A percentile compares a stretch with the other conserved stretches of the same genome.
These are phyloP conservation scores for Drosophila triauraria DNA, from an alignment of 1,140 invertebrate genomes.

Conservation along the genomic window DNA sequence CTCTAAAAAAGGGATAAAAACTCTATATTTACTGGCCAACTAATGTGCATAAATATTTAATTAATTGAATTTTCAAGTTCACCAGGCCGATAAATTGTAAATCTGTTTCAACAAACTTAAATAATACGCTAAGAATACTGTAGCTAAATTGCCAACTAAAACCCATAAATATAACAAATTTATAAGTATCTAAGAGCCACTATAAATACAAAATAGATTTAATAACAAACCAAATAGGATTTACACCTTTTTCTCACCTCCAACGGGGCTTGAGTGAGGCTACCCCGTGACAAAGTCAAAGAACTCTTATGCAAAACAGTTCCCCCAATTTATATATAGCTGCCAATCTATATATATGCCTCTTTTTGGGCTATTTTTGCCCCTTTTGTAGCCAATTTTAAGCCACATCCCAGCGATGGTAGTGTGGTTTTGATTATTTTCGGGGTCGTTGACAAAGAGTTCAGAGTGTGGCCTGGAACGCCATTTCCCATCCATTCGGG, in stretches of 20 bases:
- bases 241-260: neutral
- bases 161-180: neutral
- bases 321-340: slow-evolving; percentile 25
- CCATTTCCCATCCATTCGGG: slow-evolving; percentile 43
- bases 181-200: neutral
- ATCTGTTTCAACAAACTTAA: too few species aligned
- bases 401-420: slow-evolving; percentile 27
- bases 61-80: too few species aligned
- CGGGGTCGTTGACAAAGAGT: slow-evolving; percentile 55
- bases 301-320: slow-evolving; percentile 48
- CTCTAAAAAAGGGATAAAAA: too few species aligned
- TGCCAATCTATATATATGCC: slow-evolving; percentile 30
- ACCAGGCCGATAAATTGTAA: too few species aligned
- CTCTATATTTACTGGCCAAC: too few species aligned
- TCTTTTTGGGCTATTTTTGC: slow-evolving; percentile 45
- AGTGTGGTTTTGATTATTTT: slow-evolving; percentile 24
- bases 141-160: too few species aligned
- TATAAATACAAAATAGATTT: neutral
- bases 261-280: neutral
- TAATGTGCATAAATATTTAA: too few species aligned
- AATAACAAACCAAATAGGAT: neutral
- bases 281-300: slow-evolving; percentile 31
- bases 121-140: too few species aligned
- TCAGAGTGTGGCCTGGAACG: slow-evolving; percentile 41
- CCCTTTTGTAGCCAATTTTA: slow-evolving; percentile 47